These are phyloP conservation scores for Theristicus caerulescens DNA, from an alignment of 2,113 vertebrate species.

Conservation along the genomic window DNA sequence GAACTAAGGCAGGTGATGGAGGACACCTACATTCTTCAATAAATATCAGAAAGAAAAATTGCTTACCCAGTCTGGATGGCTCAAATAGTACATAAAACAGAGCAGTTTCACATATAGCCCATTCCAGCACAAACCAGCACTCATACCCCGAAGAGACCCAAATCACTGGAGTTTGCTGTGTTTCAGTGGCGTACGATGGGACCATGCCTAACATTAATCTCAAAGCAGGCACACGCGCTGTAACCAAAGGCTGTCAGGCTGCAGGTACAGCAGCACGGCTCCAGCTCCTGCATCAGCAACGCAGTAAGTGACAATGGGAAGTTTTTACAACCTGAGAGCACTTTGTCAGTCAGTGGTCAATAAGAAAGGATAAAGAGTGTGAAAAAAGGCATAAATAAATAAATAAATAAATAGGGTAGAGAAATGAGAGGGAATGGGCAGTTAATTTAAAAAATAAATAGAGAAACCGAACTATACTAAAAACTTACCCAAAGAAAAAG, in stretches of 20 bases:
- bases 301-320: neutral
- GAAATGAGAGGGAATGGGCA: neutral
- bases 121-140: neutral
- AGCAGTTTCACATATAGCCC: neutral
- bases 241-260: neutral
- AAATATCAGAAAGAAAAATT: slow-evolving; percentile 11
- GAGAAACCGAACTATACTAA: neutral
- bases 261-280: neutral
- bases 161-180: neutral
- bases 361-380: neutral
- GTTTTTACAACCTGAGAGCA: neutral
- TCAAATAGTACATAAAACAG: neutral
- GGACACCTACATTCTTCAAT: neutral
- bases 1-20: neutral
- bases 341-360: neutral
- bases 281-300: neutral
- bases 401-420: neutral
- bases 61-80: neutral
- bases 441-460: neutral
- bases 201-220: neutral
- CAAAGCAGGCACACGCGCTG: neutral
- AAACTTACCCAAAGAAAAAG: slow-evolving; percentile 46
- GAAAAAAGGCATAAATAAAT: neutral
- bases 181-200: neutral
- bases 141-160: neutral